A percentile compares a stretch with the other conserved stretches of the same genome.
Conservation (phyloP, 2,888 invertebrate genomes). For the Tethea ocularis region DNA sequence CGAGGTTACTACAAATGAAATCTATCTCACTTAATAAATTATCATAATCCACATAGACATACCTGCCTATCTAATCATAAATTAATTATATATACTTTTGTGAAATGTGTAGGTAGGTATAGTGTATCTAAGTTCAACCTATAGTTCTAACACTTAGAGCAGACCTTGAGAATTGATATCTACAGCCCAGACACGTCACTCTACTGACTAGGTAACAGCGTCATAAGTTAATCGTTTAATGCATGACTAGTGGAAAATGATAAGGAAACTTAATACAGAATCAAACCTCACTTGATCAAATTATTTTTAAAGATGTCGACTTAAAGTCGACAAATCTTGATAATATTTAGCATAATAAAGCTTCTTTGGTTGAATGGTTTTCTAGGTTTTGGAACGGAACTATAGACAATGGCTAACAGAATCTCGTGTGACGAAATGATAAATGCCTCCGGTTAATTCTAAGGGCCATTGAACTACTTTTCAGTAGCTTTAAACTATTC, state of each 20-base stretch:
- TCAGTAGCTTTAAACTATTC: neutral
- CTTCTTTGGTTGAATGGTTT: neutral
- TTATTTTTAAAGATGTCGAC: neutral
- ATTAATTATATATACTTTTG: neutral
- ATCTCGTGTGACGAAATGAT: neutral
- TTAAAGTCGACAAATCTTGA: no score
- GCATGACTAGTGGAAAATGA: slow-evolving; percentile 2
- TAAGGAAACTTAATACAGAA: neutral
- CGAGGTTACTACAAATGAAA: no score
- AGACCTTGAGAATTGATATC: neutral
- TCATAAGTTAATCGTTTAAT: neutral
- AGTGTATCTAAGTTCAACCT: neutral
- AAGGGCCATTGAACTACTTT: neutral
- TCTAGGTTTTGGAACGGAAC: neutral
- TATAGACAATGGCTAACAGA: neutral
- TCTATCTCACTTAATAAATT: no score
- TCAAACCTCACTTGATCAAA: neutral
- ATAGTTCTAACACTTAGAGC: neutral
- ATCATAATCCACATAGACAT: no score
- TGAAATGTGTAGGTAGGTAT: neutral
- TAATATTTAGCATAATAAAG: neutral
- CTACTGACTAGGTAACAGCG: neutral
- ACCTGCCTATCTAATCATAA: neutral
- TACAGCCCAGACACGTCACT: neutral
- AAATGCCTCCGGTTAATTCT: neutral